Conservation (phyloP, 2,888 invertebrate species). For the Augiades crinisus region DNA sequence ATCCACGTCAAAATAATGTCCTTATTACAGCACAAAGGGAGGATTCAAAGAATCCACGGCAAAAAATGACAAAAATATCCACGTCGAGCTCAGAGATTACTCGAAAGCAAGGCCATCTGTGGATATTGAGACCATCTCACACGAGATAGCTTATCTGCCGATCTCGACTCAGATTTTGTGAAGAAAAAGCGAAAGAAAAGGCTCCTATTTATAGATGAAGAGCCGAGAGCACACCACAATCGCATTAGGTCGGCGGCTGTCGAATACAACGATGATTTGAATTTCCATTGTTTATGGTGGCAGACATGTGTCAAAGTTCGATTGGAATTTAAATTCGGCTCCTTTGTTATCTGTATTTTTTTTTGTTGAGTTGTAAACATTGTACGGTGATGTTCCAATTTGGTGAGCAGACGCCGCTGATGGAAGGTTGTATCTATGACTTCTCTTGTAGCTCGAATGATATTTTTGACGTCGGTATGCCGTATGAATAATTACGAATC, state of each 20-base stretch:
- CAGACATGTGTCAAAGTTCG: conserved; percentile 82
- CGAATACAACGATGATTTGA: conserved; percentile 77
- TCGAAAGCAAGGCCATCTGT: conserved; percentile 77
- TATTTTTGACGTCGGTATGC: conserved; percentile 75
- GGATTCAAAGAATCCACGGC: conserved; percentile 71
- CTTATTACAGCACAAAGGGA: conserved; percentile 77
- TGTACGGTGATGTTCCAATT: conserved; percentile 79
- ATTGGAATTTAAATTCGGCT: conserved; percentile 81
- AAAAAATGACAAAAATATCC: conserved; percentile 76
- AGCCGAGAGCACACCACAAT: conserved; percentile 69
- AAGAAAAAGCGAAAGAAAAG: conserved; percentile 79
- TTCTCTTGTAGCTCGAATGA: conserved; percentile 58
- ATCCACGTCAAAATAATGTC: conserved; percentile 80
- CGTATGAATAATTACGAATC: conserved; percentile 75
- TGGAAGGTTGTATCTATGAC: conserved; percentile 73
- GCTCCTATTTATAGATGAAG: conserved; percentile 76
- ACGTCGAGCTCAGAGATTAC: conserved; percentile 65
- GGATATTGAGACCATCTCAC: conserved; percentile 80
- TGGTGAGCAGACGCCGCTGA: conserved; percentile 67
- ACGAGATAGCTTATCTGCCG: conserved; percentile 74
- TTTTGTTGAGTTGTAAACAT: conserved; percentile 80
- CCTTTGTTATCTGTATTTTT: conserved; percentile 72
- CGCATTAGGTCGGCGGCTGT: conserved; percentile 69
- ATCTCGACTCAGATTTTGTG: conserved; percentile 77
- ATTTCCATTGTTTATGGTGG: conserved; percentile 81